Evolutionary conservation across 1,140 invertebrate species (phyloP), one percentile per base, ranked within the genome.

Genomic region (Stegodyphus dumicola): DNA sequence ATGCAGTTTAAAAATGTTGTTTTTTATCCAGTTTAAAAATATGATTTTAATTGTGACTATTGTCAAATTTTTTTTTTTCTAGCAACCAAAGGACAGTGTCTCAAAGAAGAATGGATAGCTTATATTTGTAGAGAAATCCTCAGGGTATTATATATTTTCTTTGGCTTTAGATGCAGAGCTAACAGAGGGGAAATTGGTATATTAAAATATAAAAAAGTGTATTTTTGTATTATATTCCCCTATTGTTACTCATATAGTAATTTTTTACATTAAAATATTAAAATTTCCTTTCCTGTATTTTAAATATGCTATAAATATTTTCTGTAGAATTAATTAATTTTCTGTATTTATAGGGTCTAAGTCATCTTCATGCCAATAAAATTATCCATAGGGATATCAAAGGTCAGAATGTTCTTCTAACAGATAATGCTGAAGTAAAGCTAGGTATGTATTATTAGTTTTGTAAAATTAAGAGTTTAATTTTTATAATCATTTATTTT

Each of bases 51-150:
- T 7, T 64, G 54, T 48, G 15, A 56, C 70, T 60, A 54, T 86
- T 67, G 74, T 64, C 64, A 75, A 66, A 69, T 73, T 69, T 74
- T 67, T 7, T 77, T 85, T 77, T 77, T 89, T 90, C 56, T 87
- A 92, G 92, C 97, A 83, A 99, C 98, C 56, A 99, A 99, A 92
- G 97, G 98, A 48, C 97, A 98, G 90, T 96, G 95, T 87, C 92
- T 99, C 71, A 99, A 99, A 91, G 99, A 99, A 92, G 99, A 99
- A 92, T 99, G 99, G 98, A 99, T 99, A 90, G 98, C 99, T 66
- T 99, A 99, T 91, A 98, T 99, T 88, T 99, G 97, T 90, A 93
- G 98, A 87, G 99, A 99, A 92, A 99, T 99, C 88, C 92, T 99
- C 75, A 93, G 90, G 87, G 90, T 90, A 76, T 69, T 7, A 15